Evolutionary conservation across 2,888 invertebrate genomes (phyloP).

Genomic region (Eudemis profundana): DNA sequence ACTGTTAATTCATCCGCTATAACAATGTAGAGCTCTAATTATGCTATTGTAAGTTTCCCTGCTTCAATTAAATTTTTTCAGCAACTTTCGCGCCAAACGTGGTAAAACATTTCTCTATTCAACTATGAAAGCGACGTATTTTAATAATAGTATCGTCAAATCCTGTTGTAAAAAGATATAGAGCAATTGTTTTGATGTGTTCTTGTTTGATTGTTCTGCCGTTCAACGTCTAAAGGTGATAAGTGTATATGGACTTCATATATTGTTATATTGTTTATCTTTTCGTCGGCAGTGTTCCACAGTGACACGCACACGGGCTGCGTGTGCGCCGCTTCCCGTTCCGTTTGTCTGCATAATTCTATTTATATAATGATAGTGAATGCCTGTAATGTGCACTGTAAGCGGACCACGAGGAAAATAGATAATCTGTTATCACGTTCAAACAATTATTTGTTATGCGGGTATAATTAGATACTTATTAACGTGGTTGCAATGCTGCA

Average conservation of each 20-base stretch:
- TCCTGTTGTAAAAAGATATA: constrained; percentile 20
- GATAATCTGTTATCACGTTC: constrained; percentile 35
- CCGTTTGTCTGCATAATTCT: constrained; percentile 42
- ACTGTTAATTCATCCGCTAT: not conserved
- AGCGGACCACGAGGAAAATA: constrained; percentile 30
- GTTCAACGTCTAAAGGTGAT: not conserved
- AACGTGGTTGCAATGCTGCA: constrained; percentile 2
- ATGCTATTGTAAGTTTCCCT: not conserved
- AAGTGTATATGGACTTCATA: not conserved
- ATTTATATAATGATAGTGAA: constrained; percentile 40
- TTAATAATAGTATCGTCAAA: constrained; percentile 16
- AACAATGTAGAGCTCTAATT: constrained; percentile 22
- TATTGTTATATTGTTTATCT: not conserved
- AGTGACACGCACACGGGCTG: constrained; percentile 48
- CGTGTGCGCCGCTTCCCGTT: constrained; percentile 47
- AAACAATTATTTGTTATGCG: constrained; percentile 38
- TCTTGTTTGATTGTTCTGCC: constrained; percentile 15
- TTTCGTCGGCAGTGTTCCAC: constrained; percentile 9
- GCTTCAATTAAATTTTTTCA: constrained; percentile 14
- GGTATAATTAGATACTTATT: constrained; percentile 17
- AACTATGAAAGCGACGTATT: not conserved
- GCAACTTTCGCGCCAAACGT: constrained; percentile 17
- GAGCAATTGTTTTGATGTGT: constrained; percentile 25
- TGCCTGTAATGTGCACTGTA: constrained; percentile 17
- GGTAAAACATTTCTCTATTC: constrained; percentile 11